Conservation (phyloP, 2,888 invertebrate genomes). For the Muschampia plurimacula region DNA sequence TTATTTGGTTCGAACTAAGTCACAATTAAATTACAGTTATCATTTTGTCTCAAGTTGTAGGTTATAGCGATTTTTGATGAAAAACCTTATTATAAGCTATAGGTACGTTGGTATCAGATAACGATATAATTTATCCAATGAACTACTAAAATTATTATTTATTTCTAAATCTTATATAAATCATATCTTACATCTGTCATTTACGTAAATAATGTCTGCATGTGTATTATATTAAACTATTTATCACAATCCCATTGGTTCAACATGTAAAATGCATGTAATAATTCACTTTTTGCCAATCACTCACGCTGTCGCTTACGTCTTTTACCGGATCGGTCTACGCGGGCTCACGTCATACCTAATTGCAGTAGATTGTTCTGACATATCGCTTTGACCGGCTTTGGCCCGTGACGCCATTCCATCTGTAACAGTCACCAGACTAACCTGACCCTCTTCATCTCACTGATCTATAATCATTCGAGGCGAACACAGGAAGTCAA, state of each 20-base stretch:
- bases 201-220: not conserved
- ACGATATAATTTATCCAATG: too few species aligned
- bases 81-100: not conserved
- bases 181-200: not conserved
- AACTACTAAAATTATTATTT: too few species aligned
- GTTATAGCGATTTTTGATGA: conserved; percentile 22
- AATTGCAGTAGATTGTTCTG: conserved; percentile 67
- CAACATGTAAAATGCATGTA: not conserved
- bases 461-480: conserved; percentile 35
- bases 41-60: conserved; percentile 34
- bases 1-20: conserved; percentile 49
- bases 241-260: not conserved
- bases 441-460: conserved; percentile 49
- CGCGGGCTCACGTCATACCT: conserved; percentile 66
- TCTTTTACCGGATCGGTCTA: conserved; percentile 37
- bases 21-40: conserved; percentile 55
- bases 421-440: conserved; percentile 50
- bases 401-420: conserved; percentile 57
- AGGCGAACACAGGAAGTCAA: conserved; percentile 31
- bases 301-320: conserved; percentile 26
- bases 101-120: too few species aligned
- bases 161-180: too few species aligned
- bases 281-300: conserved; percentile 7
- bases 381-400: conserved; percentile 59
- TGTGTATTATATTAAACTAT: not conserved